phyloP scores from a whole-genome alignment of 2,113 vertebrate genomes.

The Chlorodrepanis virens region DNA sequence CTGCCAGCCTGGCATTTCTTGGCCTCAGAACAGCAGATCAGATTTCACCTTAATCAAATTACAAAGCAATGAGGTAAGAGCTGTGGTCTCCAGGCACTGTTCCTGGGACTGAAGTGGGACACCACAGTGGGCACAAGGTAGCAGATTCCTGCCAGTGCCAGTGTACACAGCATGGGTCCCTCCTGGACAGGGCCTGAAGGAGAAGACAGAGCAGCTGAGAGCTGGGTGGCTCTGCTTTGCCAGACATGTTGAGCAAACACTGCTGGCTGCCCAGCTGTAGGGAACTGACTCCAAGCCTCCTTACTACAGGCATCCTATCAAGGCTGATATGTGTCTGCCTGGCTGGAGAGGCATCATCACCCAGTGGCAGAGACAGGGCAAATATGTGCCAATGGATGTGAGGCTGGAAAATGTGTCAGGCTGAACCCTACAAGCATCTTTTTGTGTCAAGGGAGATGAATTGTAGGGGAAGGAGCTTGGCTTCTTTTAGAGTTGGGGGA shows the following conservation, averaged over 20 bases:
- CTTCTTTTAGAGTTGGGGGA: not conserved
- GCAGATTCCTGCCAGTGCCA: not conserved
- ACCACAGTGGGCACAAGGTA: not conserved
- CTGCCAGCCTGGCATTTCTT: not conserved
- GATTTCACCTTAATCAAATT: not conserved
- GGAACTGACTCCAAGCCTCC: not conserved
- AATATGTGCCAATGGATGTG: not conserved
- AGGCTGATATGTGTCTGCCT: not conserved
- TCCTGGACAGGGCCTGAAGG: not conserved
- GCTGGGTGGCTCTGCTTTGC: not conserved
- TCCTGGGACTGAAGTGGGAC: not conserved
- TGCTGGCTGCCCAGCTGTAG: not conserved
- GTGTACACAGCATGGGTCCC: accelerated
- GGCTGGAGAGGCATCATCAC: not conserved
- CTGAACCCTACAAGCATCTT: not conserved
- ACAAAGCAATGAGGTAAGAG: not conserved
- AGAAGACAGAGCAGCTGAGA: not conserved
- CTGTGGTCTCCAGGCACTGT: not conserved
- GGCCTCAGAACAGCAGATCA: not conserved
- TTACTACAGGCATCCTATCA: not conserved
- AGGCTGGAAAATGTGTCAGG: not conserved
- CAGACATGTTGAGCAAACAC: not conserved
- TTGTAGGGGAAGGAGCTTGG: not conserved
- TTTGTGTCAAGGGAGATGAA: not conserved
- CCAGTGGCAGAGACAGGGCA: not conserved